A percentile compares a stretch with the other conserved stretches of the same genome.
These are phyloP conservation scores for Metacarcinus magister DNA, from an alignment of 2,888 invertebrate genomes.

Conservation along the genomic window DNA sequence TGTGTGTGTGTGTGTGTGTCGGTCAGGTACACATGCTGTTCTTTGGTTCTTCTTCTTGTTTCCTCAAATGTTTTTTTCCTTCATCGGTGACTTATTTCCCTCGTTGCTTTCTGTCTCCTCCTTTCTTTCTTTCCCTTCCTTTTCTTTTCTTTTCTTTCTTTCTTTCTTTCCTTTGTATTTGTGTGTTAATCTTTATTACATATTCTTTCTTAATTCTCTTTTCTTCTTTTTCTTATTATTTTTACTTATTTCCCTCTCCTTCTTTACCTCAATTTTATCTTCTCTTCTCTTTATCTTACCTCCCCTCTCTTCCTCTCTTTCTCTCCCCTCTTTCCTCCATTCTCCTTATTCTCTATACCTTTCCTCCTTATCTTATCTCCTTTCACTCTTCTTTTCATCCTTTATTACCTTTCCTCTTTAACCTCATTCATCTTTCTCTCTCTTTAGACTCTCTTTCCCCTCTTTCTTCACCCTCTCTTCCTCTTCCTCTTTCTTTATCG, in stretches of 20 bases:
- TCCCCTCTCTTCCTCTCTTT: neutral
- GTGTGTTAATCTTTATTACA: neutral
- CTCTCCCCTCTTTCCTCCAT: neutral
- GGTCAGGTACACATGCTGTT: neutral
- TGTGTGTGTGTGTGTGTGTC: constrained; percentile 30
- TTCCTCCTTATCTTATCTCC: neutral
- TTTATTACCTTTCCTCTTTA: neutral
- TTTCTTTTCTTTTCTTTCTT: neutral
- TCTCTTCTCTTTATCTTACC: no score
- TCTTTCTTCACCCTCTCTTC: neutral
- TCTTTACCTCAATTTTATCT: no score
- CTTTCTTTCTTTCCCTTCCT: neutral
- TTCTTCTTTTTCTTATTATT: no score
- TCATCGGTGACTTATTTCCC: neutral
- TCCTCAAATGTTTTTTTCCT: neutral
- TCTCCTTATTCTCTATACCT: neutral
- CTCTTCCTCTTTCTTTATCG: neutral
- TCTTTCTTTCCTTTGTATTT: neutral
- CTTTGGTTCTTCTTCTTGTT: neutral
- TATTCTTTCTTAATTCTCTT: neutral
- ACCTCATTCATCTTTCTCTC: neutral
- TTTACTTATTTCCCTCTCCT: no score
- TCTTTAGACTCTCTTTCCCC: neutral
- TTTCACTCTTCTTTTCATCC: neutral
- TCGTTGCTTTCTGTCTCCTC: neutral